These are phyloP conservation scores for Andrena haemorrhoa DNA, from an alignment of 2,888 invertebrate genomes.

Conservation along the genomic window DNA sequence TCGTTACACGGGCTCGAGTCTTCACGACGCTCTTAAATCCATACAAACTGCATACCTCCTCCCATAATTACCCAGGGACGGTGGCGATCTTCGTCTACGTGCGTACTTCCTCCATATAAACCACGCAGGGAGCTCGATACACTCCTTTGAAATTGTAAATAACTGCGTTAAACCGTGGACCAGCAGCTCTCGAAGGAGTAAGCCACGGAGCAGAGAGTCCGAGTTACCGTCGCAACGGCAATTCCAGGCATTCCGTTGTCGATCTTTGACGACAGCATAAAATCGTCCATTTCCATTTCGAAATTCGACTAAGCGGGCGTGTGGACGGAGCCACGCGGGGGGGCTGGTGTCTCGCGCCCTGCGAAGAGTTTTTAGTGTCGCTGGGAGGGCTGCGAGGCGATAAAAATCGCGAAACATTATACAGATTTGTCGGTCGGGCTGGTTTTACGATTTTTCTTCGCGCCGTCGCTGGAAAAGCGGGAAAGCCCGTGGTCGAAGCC, in stretches of 20 bases:
- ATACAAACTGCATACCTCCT: background rate
- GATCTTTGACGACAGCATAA: constrained; percentile 68
- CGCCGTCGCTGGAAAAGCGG: constrained; percentile 68
- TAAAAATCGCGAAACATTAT: constrained; percentile 84
- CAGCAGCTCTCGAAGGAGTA: constrained; percentile 41
- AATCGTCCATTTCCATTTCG: constrained; percentile 74
- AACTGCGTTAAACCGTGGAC: constrained; percentile 44
- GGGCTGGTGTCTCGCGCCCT: constrained; percentile 9
- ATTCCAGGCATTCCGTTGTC: constrained; percentile 40
- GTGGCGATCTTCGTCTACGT: background rate
- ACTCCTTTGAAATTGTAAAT: background rate
- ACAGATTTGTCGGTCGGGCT: constrained; percentile 84
- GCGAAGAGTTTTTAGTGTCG: constrained; percentile 65
- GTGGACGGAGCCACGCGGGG: constrained; percentile 45
- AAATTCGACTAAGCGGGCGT: constrained; percentile 68
- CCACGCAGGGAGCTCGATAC: no score
- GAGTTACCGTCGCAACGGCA: constrained; percentile 34
- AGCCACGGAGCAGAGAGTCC: constrained; percentile 20
- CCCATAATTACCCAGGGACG: background rate
- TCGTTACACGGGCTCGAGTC: constrained; percentile 5
- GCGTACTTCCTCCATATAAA: background rate
- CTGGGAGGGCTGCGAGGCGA: constrained; percentile 69
- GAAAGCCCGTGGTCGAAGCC: constrained; percentile 36
- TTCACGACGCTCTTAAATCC: background rate
- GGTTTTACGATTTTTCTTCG: constrained; percentile 84